Conservation (phyloP, 2,888 invertebrate genomes). For the Ceriagrion tenellum region DNA sequence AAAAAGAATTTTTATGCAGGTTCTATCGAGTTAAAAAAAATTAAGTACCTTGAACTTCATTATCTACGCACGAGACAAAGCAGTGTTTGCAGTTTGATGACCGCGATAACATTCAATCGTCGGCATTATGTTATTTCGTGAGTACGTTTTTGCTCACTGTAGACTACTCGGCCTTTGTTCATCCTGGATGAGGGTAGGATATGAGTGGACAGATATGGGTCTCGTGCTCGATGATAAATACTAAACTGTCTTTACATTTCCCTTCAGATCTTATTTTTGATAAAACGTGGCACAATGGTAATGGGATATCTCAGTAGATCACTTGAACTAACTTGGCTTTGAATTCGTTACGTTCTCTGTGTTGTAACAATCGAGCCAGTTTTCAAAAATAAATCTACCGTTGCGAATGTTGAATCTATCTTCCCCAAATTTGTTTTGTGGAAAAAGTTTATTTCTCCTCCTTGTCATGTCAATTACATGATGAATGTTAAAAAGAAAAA, state of each 20-base stretch:
- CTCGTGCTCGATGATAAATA: neutral
- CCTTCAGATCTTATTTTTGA: neutral
- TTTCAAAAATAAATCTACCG: neutral
- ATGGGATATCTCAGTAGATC: neutral
- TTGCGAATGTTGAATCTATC: neutral
- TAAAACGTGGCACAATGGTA: neutral
- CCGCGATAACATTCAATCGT: neutral
- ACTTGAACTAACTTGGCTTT: neutral
- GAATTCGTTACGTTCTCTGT: neutral
- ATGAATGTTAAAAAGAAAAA: no score
- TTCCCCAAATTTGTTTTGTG: no score
- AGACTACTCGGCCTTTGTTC: neutral
- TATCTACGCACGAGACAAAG: neutral
- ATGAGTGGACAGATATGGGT: neutral
- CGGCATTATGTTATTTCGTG: neutral
- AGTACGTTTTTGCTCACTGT: neutral
- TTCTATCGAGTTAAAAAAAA: no score
- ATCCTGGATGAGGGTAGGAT: neutral
- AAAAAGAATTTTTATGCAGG: no score
- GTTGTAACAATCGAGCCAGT: neutral
- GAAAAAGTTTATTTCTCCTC: no score
- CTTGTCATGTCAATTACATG: no score
- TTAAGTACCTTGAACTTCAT: no score
- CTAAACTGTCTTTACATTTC: neutral
- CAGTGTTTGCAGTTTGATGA: neutral